Conservation (phyloP, 2,113 vertebrate genomes). For the Hydrochoerus hydrochaeris region DNA sequence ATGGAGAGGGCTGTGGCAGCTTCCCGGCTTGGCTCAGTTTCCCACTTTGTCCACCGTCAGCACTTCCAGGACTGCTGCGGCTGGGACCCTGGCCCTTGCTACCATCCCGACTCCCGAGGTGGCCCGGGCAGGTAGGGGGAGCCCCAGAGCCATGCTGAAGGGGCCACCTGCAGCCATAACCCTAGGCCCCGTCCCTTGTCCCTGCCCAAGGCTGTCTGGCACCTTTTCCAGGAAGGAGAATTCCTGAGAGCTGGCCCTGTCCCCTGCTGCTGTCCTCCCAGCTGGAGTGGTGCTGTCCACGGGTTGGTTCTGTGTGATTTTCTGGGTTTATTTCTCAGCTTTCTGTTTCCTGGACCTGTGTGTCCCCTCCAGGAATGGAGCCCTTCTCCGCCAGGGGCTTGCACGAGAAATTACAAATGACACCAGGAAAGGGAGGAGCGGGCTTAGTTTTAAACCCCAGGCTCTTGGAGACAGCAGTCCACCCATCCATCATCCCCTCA, state of each 20-base stretch:
- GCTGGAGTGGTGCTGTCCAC: not conserved
- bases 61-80: rapidly evolving
- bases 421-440: not conserved
- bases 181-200: not conserved
- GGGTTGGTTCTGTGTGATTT: not conserved
- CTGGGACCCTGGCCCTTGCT: not conserved
- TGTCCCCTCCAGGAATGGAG: not conserved
- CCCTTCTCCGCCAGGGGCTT: not conserved
- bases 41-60: no score
- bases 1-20: no score
- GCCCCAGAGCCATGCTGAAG: not conserved
- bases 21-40: not conserved
- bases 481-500: not conserved
- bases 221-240: rapidly evolving
- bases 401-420: slow-evolving; percentile 32
- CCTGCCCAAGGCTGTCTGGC: rapidly evolving
- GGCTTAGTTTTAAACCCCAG: slow-evolving; percentile 60
- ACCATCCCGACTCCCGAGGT: no score
- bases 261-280: not conserved
- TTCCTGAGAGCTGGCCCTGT: rapidly evolving
- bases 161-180: not conserved
- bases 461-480: not conserved
- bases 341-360: slow-evolving; percentile 41
- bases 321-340: not conserved
- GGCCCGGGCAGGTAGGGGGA: not conserved